Conservation (phyloP, 35 echinoderm and acorn worm species). For the Heliocidaris erythrogramma region DNA sequence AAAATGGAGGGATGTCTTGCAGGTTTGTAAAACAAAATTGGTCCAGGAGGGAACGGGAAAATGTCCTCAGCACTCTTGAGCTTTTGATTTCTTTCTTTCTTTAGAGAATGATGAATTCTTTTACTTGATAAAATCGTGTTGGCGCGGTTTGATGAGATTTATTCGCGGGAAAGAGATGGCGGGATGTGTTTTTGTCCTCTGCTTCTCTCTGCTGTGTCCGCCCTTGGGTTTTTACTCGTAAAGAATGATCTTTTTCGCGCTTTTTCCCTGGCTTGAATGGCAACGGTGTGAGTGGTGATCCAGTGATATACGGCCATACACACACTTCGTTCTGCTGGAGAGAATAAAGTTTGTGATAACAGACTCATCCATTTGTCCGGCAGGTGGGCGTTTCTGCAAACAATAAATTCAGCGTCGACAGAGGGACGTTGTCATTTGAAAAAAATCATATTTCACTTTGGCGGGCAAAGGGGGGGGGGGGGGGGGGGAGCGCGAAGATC, state of each 20-base stretch:
- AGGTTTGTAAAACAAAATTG: not conserved
- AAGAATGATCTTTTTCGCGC: conserved; percentile 37
- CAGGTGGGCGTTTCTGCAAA: not conserved
- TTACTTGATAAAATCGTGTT: conserved; percentile 1
- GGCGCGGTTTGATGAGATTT: not conserved
- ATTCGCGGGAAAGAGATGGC: not conserved
- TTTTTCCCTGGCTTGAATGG: conserved; percentile 15
- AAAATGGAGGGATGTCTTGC: not conserved
- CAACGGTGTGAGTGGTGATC: not conserved
- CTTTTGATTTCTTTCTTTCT: not conserved
- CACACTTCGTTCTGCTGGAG: not conserved
- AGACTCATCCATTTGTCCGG: conserved; percentile 25
- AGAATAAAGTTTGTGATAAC: not conserved
- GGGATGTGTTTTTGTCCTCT: not conserved
- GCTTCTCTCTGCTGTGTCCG: not conserved
- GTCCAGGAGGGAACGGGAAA: not conserved
- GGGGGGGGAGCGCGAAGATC: not conserved
- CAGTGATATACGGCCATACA: conserved; percentile 12
- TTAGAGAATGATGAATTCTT: not conserved
- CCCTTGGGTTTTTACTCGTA: not conserved
- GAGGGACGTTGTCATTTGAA: conserved; percentile 15
- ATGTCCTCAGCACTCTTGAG: not conserved
- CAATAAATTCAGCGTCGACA: not conserved
- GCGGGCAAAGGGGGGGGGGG: not conserved
- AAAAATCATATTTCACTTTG: not conserved